A percentile compares a stretch with the other conserved stretches of the same genome.
These are phyloP conservation scores for Ranitomeya imitator DNA, from an alignment of 2,113 vertebrate species.

Conservation along the genomic window DNA sequence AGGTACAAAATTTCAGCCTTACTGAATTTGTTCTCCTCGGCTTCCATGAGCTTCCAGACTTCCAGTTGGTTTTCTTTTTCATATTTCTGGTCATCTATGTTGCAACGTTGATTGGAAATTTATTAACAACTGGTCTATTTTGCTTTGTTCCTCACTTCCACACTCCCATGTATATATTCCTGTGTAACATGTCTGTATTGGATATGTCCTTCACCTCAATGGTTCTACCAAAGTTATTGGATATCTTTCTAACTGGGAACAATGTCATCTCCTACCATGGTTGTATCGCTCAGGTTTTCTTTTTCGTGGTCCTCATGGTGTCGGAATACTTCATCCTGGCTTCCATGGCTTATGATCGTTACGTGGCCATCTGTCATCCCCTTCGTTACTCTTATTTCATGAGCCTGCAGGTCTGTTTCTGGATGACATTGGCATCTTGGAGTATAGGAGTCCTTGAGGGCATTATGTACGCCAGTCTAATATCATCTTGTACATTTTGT, in stretches of 20 bases:
- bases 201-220: conserved; percentile 6
- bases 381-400: conserved; percentile 40
- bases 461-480: not conserved
- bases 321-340: conserved; percentile 60
- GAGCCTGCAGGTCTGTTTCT: not conserved
- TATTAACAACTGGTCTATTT: not conserved
- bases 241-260: not conserved
- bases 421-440: not conserved
- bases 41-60: not conserved
- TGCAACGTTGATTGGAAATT: not conserved
- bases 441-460: not conserved
- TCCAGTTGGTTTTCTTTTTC: not conserved
- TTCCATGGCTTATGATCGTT: conserved; percentile 63
- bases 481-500: not conserved
- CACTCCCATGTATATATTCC: conserved; percentile 17
- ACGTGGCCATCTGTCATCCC: conserved; percentile 34
- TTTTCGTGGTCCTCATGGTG: not conserved
- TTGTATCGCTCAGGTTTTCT: conserved; percentile 45
- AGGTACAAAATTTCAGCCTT: not conserved
- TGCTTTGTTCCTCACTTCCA: not conserved
- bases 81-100: not conserved
- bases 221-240: not conserved
- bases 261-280: conserved; percentile 60
- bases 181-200: conserved; percentile 16
- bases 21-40: not conserved